Evolutionary conservation across 1,140 invertebrate species (phyloP).

Genomic region (Drosophila aff.): DNA sequence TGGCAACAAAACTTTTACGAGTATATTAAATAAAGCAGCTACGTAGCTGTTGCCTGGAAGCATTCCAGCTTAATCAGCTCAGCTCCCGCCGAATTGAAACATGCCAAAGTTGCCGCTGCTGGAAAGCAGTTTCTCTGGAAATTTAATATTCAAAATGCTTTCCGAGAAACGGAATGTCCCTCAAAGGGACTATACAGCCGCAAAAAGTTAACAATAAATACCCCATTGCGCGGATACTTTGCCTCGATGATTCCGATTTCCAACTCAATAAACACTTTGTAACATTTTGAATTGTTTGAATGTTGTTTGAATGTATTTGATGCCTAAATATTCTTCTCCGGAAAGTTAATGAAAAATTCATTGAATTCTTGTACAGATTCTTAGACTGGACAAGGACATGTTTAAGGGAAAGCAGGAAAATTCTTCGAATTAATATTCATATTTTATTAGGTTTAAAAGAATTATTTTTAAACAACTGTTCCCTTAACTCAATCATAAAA

Average conservation of each 20-base stretch:
- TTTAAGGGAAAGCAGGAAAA: neutral
- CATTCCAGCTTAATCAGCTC: slow-evolving; percentile 26
- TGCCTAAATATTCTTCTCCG: neutral
- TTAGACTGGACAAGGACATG: neutral
- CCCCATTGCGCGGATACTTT: slow-evolving; percentile 15
- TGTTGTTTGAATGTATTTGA: neutral
- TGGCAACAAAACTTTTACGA: slow-evolving; percentile 53
- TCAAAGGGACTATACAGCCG: slow-evolving; percentile 8
- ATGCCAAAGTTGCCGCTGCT: slow-evolving; percentile 8
- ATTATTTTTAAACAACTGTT: neutral
- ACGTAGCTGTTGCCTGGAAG: slow-evolving; percentile 10
- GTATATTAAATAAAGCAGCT: slow-evolving; percentile 48
- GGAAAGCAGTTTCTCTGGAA: slow-evolving; percentile 1
- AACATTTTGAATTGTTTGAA: slow-evolving; percentile 3
- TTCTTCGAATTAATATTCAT: neutral
- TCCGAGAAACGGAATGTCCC: slow-evolving; percentile 3
- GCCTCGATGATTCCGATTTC: slow-evolving; percentile 10
- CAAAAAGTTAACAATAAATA: slow-evolving; percentile 27
- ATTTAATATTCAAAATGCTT: slow-evolving; percentile 31
- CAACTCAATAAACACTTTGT: slow-evolving; percentile 33
- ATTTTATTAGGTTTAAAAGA: neutral
- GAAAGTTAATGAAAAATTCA: slow-evolving; percentile 15
- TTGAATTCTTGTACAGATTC: neutral
- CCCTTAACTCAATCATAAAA: neutral
- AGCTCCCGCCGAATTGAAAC: slow-evolving; percentile 6